Evolutionary conservation across 2,888 invertebrate genomes (phyloP).

Genomic region (Punctoribates punctum): DNA sequence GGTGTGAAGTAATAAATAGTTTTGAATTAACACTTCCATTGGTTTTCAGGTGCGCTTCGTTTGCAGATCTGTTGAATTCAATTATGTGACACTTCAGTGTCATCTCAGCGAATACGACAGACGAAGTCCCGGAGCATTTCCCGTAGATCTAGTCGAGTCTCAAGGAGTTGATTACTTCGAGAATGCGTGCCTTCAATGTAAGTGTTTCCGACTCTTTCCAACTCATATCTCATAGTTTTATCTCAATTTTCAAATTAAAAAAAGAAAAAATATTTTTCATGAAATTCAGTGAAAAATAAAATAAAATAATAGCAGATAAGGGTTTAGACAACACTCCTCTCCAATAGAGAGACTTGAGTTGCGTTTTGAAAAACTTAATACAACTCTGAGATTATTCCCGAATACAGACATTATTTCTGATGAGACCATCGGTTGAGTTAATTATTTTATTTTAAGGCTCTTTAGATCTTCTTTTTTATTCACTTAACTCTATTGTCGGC

Average conservation of each 20-base stretch:
- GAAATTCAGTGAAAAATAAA: too few relatives aligned
- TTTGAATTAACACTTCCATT: neutral
- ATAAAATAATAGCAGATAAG: too few relatives aligned
- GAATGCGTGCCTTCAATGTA: conserved; percentile 80
- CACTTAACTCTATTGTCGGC: too few relatives aligned
- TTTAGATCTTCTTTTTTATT: too few relatives aligned
- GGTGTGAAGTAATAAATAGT: neutral
- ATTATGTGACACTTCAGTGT: conserved; percentile 86
- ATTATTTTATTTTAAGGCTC: too few relatives aligned
- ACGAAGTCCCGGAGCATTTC: conserved; percentile 77
- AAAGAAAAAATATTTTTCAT: too few relatives aligned
- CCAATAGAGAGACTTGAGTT: neutral
- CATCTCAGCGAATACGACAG: conserved; percentile 85
- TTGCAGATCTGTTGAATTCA: conserved; percentile 87
- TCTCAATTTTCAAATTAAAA: neutral
- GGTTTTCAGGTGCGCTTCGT: conserved; percentile 72
- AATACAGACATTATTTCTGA: too few relatives aligned
- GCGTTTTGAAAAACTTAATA: neutral
- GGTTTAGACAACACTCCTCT: neutral
- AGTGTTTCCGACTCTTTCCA: conserved; percentile 37
- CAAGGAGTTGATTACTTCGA: conserved; percentile 80
- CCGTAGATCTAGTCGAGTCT: conserved; percentile 76
- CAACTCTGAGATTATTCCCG: too few relatives aligned
- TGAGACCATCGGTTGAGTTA: too few relatives aligned
- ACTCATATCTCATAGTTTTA: neutral